phyloP scores from a whole-genome alignment of 2,888 invertebrate genomes.

The Athripsodes cinereus region DNA sequence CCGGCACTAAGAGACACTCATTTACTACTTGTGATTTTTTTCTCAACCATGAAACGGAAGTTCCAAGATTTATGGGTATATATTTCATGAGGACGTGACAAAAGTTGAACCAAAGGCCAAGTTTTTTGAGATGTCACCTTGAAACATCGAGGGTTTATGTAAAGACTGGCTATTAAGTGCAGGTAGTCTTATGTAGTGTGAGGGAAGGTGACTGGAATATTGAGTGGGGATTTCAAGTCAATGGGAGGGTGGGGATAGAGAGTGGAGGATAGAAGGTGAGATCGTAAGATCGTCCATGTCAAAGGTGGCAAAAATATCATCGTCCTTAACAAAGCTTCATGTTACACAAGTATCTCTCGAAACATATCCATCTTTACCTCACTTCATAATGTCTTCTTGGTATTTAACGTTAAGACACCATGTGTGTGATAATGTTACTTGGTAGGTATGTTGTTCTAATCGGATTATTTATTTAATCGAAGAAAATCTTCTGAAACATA shows the following conservation, averaged over 20 bases:
- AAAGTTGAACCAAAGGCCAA: conserved; percentile 6
- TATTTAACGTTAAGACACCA: too few relatives aligned
- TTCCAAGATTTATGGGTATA: conserved; percentile 3
- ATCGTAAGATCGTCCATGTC: conserved; percentile 1
- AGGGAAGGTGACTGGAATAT: conserved; percentile 6
- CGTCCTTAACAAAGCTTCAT: background rate
- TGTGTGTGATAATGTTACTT: too few relatives aligned
- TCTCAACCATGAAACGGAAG: background rate
- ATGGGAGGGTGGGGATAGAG: background rate
- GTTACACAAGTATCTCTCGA: background rate
- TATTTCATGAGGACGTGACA: conserved; percentile 4
- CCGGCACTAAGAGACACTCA: too few relatives aligned
- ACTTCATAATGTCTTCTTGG: too few relatives aligned
- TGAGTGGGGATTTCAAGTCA: conserved; percentile 4
- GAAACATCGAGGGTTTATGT: conserved; percentile 10
- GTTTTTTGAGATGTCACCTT: conserved; percentile 6
- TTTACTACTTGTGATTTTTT: too few relatives aligned
- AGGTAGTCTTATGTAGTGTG: background rate
- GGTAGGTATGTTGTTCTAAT: too few relatives aligned
- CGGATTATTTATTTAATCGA: too few relatives aligned
- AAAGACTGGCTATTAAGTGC: conserved; percentile 8
- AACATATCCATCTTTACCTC: too few relatives aligned
- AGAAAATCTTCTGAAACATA: too few relatives aligned
- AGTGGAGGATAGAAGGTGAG: background rate
- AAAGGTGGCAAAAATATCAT: conserved; percentile 5